Conservation (phyloP, 2,888 invertebrate species). For the Epistrophella euchroma region DNA sequence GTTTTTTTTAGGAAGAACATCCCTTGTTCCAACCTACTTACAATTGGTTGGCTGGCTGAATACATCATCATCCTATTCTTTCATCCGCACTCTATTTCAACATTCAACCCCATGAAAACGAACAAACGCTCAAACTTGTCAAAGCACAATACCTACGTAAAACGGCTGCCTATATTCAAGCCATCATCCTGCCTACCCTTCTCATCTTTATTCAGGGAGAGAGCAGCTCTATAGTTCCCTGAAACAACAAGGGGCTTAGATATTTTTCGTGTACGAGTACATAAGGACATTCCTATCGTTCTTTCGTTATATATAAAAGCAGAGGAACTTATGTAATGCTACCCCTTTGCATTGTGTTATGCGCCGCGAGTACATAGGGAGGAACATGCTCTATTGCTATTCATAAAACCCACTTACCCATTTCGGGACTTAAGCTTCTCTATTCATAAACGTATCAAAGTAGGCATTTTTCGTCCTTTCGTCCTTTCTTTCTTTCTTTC, state of each 20-base stretch:
- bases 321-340: constrained; percentile 38
- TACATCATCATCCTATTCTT: constrained; percentile 72
- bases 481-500: constrained; percentile 17
- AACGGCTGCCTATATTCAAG: constrained; percentile 69
- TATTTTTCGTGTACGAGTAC: constrained; percentile 31
- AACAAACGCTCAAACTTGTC: constrained; percentile 58
- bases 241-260: constrained; percentile 74
- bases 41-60: constrained; percentile 76
- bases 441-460: constrained; percentile 75
- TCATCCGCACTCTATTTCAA: constrained; percentile 63
- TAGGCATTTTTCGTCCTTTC: constrained; percentile 64
- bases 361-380: constrained; percentile 56
- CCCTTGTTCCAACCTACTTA: constrained; percentile 74
- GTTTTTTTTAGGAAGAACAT: constrained; percentile 62
- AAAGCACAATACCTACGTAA: constrained; percentile 53
- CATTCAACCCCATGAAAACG: constrained; percentile 60
- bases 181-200: constrained; percentile 46
- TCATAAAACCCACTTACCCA: constrained; percentile 76
- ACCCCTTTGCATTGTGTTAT: constrained; percentile 67
- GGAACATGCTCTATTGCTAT: constrained; percentile 70
- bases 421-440: constrained; percentile 75
- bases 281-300: constrained; percentile 43
- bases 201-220: constrained; percentile 21
- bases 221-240: constrained; percentile 19
- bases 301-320: constrained; percentile 3